phyloP scores from a whole-genome alignment of 2,888 invertebrate genomes.

The Troides aeacus region DNA sequence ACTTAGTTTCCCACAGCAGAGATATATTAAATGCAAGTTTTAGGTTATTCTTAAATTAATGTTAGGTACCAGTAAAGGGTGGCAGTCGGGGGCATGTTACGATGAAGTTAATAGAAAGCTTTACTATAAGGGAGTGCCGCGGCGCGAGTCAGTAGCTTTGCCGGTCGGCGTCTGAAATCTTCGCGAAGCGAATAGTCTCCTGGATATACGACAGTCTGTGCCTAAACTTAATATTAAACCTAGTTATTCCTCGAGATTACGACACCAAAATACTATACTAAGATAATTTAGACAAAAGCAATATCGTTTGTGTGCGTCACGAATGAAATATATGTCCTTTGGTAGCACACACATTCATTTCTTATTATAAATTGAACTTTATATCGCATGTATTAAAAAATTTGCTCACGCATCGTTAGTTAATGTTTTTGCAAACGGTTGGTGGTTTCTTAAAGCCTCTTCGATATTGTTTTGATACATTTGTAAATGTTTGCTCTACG shows the following conservation, averaged over 20 bases:
- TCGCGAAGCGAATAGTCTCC: conserved; percentile 35
- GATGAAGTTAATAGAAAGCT: conserved; percentile 35
- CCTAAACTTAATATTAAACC: conserved; percentile 42
- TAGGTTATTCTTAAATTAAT: too few relatives aligned
- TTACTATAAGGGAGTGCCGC: conserved; percentile 33
- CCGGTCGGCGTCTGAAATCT: conserved; percentile 26
- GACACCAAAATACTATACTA: conserved; percentile 65
- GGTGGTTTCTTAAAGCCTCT: neutral
- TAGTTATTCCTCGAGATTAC: conserved; percentile 61
- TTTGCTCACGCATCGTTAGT: conserved; percentile 18
- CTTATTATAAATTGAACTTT: conserved; percentile 5
- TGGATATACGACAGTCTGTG: conserved; percentile 40
- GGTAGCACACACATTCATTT: conserved; percentile 4
- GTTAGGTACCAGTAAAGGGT: too few relatives aligned
- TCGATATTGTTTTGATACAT: conserved; percentile 12
- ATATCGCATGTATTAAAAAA: conserved; percentile 15
- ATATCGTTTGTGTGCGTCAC: conserved; percentile 29
- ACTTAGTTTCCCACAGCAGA: too few relatives aligned
- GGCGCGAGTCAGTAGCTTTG: conserved; percentile 33
- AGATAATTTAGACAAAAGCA: conserved; percentile 35
- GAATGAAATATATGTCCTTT: conserved; percentile 16
- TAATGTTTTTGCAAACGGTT: conserved; percentile 1
- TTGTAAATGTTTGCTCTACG: conserved; percentile 2
- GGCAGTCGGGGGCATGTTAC: conserved; percentile 28
- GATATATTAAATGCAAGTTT: too few relatives aligned